Base-by-base conservation (phyloP, 2,797 vertebrate species). In the Hirundo rustica region DNA sequence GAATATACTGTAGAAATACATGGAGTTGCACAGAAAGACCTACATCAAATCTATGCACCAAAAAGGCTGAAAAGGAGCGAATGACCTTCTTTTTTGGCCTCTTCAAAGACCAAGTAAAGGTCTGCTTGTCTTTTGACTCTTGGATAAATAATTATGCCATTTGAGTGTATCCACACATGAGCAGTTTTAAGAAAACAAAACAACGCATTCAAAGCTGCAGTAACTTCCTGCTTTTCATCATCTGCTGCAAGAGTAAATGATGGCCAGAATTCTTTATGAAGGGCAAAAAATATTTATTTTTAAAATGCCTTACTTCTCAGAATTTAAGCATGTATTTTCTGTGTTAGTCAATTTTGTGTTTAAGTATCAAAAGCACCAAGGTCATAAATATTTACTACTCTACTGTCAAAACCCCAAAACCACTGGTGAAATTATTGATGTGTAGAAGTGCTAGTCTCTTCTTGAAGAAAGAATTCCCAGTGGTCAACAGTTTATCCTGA, bases 111-210 rank as follows among this genome's bases (percentile, higher is more conserved):
- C 22, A 87, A 48, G 27, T 38, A 83, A 62, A 81, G 44, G 40
- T n/a, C 40, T 44, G 32, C 85, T 72, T 90, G 51, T 40, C n/a
- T 87, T 83, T 85, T 60, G 45, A 47, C 55, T 90, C 55, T 70
- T 4, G 2, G 71, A 75, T 73, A 90, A 86, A 93, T 64, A 38
- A 58, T 61, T 44, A 66, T 53, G 38, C n/a, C 19, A 50, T 60
- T 73, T 0, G 0, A 47, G 21, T 47, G 20, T 47, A 64, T 38
- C 20, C 64, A 73, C 32, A 45, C 15, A 16, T 2, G 1, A 85
- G 15, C 23, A 67, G 60, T 61, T 87, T 87, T 57, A 85, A 89
- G 65, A 89, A 95, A 91, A 53, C 26, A 86, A 90, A 84, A 32
- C 22, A 65, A 27, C 16, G 51, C 16, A 44, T 38, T 16, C 44